Evolutionary conservation across 2,888 invertebrate species (phyloP).

Genomic region (Volucella bombylans): DNA sequence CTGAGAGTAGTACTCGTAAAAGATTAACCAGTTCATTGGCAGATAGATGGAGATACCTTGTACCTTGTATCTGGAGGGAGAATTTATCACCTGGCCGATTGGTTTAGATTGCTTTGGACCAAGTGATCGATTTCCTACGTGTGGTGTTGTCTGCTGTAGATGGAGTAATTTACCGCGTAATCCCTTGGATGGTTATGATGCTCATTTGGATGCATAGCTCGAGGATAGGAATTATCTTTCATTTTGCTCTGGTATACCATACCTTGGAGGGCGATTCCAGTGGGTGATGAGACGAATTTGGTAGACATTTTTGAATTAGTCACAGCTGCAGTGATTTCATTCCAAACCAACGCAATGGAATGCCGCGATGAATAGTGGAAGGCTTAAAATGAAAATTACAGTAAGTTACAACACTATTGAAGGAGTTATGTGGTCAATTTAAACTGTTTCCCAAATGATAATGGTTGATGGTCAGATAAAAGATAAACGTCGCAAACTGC

Average conservation of each 20-base stretch:
- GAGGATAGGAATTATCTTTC: constrained; percentile 52
- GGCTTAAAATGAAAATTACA: no score
- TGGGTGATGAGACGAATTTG: constrained; percentile 56
- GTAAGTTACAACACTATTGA: no score
- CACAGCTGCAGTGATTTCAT: not conserved
- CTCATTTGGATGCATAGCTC: constrained; percentile 28
- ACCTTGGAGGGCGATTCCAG: not conserved
- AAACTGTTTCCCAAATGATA: no score
- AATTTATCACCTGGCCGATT: constrained; percentile 71
- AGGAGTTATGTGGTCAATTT: no score
- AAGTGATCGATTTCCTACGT: constrained; percentile 59
- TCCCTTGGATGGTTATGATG: constrained; percentile 23
- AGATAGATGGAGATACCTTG: constrained; percentile 34
- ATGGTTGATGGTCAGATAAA: no score
- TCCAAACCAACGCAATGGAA: no score
- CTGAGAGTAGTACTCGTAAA: not conserved
- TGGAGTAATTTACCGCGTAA: constrained; percentile 1
- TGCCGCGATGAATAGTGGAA: no score
- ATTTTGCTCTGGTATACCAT: constrained; percentile 5
- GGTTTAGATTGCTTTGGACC: not conserved
- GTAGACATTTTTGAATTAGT: constrained; percentile 20
- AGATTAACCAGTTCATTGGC: constrained; percentile 27
- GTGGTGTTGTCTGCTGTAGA: not conserved
- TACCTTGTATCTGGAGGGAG: constrained; percentile 15
- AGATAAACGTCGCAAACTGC: no score